phyloP scores from a whole-genome alignment of 2,888 invertebrate species.

The Dilophus febrilis region DNA sequence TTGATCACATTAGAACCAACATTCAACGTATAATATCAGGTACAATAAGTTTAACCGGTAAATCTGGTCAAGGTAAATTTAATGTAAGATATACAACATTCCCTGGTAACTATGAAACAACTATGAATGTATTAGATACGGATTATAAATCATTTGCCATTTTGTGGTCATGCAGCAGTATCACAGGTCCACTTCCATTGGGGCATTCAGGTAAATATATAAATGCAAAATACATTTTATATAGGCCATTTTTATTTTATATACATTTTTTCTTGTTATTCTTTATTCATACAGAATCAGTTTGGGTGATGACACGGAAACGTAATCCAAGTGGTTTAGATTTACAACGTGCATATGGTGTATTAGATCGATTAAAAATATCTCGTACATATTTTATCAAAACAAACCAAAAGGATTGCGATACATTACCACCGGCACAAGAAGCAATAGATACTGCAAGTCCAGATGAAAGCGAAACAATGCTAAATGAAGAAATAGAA shows the following conservation, averaged over 20 bases:
- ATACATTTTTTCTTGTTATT: not conserved
- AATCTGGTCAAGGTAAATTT: conserved; percentile 52
- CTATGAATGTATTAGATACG: conserved; percentile 51
- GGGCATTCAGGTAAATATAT: conserved; percentile 32
- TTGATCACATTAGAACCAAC: conserved; percentile 39
- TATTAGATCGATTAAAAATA: conserved; percentile 55
- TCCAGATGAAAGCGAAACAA: conserved; percentile 3
- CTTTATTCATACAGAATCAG: conserved; percentile 38
- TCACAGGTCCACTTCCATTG: conserved; percentile 38
- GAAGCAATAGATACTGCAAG: conserved; percentile 17
- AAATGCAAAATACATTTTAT: too few relatives aligned
- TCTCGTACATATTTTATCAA: conserved; percentile 59
- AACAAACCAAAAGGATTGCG: conserved; percentile 60
- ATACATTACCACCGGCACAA: conserved; percentile 34
- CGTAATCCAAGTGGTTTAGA: conserved; percentile 41
- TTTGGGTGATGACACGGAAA: conserved; percentile 58
- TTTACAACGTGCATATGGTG: conserved; percentile 51
- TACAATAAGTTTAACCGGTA: conserved; percentile 43
- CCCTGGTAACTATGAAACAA: conserved; percentile 49
- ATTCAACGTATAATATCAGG: conserved; percentile 56
- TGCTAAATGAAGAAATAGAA: too few relatives aligned
- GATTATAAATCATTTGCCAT: conserved; percentile 60
- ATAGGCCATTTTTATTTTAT: conserved; percentile 34
- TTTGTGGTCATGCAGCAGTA: conserved; percentile 57
- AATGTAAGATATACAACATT: conserved; percentile 52